Conservation (phyloP, 2,113 vertebrate genomes). For the Cisticola juncidis region DNA sequence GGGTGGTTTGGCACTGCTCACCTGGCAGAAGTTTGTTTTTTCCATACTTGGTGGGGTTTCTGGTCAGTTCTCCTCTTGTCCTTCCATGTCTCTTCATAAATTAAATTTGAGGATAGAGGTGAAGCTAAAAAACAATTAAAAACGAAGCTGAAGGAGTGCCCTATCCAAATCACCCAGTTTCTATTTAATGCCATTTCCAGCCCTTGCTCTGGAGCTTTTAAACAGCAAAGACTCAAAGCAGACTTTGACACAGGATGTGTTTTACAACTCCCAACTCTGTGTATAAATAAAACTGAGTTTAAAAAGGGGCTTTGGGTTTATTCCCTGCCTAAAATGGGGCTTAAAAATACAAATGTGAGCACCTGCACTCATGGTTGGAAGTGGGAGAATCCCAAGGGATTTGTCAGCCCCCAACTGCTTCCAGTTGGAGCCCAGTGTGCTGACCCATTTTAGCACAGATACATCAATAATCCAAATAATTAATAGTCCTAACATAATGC, state of each 20-base stretch:
- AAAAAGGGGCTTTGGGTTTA: neutral
- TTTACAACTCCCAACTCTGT: neutral
- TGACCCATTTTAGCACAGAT: neutral
- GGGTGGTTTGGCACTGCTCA: neutral
- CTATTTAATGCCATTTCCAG: neutral
- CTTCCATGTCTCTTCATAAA: neutral
- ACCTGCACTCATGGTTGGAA: neutral
- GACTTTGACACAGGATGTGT: neutral
- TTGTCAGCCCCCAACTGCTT: neutral
- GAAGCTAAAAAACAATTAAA: neutral
- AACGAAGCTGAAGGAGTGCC: neutral
- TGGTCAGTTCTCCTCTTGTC: neutral
- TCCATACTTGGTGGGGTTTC: too few relatives aligned
- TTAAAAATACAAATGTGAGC: neutral
- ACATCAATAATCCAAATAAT: neutral
- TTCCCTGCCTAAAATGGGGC: neutral
- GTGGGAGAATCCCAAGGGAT: neutral
- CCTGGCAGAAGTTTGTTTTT: neutral
- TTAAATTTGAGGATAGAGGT: neutral
- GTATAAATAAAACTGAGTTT: neutral
- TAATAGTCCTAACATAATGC: neutral
- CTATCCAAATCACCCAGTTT: neutral
- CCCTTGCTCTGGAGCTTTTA: neutral
- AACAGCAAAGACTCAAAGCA: neutral
- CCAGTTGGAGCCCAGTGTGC: neutral